Conservation (phyloP, 2,888 invertebrate species). For the Thymelicus acteon region DNA sequence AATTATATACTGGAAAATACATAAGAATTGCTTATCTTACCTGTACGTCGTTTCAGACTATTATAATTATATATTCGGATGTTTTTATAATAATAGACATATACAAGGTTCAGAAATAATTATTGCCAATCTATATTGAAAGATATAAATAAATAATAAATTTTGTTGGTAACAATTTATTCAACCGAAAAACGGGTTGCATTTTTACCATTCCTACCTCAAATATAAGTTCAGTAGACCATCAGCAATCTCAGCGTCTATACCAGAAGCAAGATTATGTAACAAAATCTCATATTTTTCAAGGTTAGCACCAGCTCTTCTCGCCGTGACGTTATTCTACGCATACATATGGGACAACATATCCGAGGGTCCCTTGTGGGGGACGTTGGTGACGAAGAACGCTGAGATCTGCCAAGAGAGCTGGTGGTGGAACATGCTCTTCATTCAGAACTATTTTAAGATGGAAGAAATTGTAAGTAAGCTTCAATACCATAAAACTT, state of each 20-base stretch:
- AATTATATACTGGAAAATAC: neutral
- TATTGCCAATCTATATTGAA: too few relatives aligned
- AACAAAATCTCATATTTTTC: constrained; percentile 39
- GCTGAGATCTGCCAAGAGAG: constrained; percentile 87
- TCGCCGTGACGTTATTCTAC: constrained; percentile 87
- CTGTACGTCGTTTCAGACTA: too few relatives aligned
- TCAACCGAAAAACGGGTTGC: too few relatives aligned
- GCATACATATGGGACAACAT: constrained; percentile 87
- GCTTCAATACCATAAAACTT: neutral
- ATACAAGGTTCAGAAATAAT: too few relatives aligned
- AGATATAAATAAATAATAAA: too few relatives aligned
- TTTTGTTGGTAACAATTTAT: too few relatives aligned
- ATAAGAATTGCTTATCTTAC: too few relatives aligned
- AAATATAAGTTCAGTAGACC: too few relatives aligned
- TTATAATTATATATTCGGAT: too few relatives aligned
- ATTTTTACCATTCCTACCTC: too few relatives aligned
- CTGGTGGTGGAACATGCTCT: constrained; percentile 88
- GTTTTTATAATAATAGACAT: too few relatives aligned
- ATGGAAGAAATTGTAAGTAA: constrained; percentile 87
- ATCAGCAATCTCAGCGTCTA: too few relatives aligned
- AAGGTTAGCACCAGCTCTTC: constrained; percentile 87
- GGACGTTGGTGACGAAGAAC: constrained; percentile 85
- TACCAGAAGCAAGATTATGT: neutral
- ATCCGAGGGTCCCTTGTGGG: constrained; percentile 88
- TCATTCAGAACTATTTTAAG: constrained; percentile 88